A percentile compares a stretch with the other conserved stretches of the same genome.
Evolutionary conservation across 2,888 invertebrate species (phyloP).

Genomic region (Lepidonotus clava): DNA sequence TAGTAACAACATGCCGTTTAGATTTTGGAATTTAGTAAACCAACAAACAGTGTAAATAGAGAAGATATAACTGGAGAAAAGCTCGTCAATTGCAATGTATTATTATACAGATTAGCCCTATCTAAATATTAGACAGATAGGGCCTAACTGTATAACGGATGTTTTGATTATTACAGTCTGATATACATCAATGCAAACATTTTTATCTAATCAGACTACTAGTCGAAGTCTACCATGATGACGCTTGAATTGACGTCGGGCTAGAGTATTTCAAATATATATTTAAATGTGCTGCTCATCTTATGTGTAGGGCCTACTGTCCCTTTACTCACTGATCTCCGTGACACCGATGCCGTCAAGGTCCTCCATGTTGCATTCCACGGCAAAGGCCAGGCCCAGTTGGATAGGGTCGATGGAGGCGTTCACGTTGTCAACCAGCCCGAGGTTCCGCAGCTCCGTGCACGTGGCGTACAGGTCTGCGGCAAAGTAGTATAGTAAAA

Average conservation of each 20-base stretch:
- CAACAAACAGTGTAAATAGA: neutral
- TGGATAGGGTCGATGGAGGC: neutral
- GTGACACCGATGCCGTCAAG: neutral
- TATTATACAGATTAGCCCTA: too few species aligned
- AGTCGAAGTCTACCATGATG: too few species aligned
- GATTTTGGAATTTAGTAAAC: neutral
- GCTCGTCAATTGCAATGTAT: neutral
- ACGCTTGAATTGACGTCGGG: too few species aligned
- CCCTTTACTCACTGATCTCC: neutral
- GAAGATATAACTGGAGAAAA: neutral
- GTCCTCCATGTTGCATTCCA: constrained; percentile 14
- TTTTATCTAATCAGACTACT: too few species aligned
- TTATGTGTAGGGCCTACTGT: too few species aligned
- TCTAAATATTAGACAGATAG: too few species aligned
- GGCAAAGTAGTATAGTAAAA: neutral
- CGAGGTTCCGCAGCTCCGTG: neutral
- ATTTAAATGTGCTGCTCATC: too few species aligned
- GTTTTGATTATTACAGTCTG: too few species aligned
- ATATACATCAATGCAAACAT: too few species aligned
- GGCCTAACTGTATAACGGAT: too few species aligned
- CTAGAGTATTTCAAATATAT: too few species aligned
- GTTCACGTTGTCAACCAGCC: neutral
- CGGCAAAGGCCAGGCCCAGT: neutral
- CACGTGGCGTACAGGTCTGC: neutral
- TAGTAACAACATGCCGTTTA: neutral